Percentiles rank a stretch among this genome's conserved stretches.
Conservation (phyloP, 2,797 vertebrate genomes). For the Jordanella pulchra region DNA sequence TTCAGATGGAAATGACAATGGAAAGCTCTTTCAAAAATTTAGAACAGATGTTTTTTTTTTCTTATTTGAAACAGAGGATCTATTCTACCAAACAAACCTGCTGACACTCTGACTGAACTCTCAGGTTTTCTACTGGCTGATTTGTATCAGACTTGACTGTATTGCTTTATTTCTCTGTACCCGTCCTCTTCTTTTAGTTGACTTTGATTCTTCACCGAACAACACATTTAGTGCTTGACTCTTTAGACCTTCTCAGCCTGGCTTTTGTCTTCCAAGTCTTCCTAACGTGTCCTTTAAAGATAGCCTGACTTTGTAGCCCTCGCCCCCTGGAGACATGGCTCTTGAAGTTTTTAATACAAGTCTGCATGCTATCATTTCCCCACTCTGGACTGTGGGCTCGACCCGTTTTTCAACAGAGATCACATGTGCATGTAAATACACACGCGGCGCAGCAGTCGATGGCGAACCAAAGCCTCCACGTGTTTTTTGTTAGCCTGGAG, state of each 20-base stretch:
- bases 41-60: conserved; percentile 11
- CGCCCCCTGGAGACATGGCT: conserved; percentile 24
- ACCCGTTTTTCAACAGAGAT: conserved; percentile 44
- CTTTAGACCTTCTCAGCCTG: conserved; percentile 53
- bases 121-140: conserved; percentile 1
- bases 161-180: background rate
- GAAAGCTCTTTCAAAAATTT: conserved; percentile 6
- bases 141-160: conserved; percentile 2
- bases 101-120: background rate
- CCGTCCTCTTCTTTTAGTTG: conserved; percentile 16
- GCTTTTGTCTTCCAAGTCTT: conserved; percentile 34
- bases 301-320: conserved; percentile 51
- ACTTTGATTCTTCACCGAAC: conserved; percentile 37
- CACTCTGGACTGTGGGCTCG: conserved; percentile 49
- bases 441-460: conserved; percentile 41
- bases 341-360: conserved; percentile 39
- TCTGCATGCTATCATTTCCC: conserved; percentile 62
- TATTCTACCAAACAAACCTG: background rate
- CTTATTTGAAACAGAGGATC: conserved; percentile 5
- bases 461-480: conserved; percentile 61
- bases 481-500: conserved; percentile 65
- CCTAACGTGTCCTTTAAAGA: conserved; percentile 55
- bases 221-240: conserved; percentile 43
- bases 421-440: conserved; percentile 17
- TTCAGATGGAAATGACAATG: conserved; percentile 10